phyloP scores from a whole-genome alignment of 2,797 vertebrate species.

The Pangasius larnaudii region DNA sequence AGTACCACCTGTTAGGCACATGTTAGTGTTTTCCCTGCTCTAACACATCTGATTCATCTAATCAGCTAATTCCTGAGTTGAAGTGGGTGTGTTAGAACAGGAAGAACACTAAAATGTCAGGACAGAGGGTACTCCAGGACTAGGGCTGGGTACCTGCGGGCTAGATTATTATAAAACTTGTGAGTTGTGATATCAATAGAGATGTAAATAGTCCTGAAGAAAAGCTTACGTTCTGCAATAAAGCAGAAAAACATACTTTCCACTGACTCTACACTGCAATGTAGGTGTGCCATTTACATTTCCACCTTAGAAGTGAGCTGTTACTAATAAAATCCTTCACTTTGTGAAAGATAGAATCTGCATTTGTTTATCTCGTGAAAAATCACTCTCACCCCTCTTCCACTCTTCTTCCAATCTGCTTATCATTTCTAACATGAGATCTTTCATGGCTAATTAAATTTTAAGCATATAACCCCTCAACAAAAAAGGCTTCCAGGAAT shows the following conservation, averaged over 20 bases:
- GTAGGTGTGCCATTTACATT: not conserved
- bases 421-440: not conserved
- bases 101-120: not conserved
- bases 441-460: constrained; percentile 13
- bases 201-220: not conserved
- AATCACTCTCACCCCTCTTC: not conserved
- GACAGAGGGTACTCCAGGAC: not conserved
- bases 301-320: not conserved
- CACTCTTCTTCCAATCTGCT: constrained; percentile 2
- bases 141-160: not conserved
- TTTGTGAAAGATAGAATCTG: not conserved
- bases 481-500: constrained; percentile 4
- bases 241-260: not conserved
- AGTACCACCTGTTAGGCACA: not conserved
- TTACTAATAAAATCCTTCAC: constrained; percentile 1
- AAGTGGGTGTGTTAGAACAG: not conserved
- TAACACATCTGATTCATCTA: not conserved
- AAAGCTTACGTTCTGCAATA: not conserved
- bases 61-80: not conserved
- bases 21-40: not conserved
- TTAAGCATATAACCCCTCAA: constrained; percentile 22
- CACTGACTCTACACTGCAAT: not conserved
- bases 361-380: constrained; percentile 19
- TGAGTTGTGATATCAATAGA: not conserved
- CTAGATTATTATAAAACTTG: not conserved